phyloP scores from a whole-genome alignment of 2,888 invertebrate species.

The Stramonita haemastoma region DNA sequence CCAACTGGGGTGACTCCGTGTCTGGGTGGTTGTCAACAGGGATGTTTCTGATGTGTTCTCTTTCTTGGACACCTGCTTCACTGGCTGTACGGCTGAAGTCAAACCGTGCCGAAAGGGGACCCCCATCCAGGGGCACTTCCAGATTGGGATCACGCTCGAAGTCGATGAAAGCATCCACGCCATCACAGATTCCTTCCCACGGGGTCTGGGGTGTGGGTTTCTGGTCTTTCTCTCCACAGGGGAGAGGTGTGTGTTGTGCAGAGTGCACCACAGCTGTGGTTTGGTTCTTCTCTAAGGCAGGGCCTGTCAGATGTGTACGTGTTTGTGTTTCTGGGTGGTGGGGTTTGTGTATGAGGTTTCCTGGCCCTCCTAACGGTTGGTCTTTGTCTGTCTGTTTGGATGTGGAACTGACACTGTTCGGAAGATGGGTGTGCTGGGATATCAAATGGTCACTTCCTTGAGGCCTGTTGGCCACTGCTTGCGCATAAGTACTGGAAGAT shows the following conservation, averaged over 20 bases:
- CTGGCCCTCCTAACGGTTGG: not conserved
- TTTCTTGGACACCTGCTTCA: not conserved
- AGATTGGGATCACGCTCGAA: constrained; percentile 25
- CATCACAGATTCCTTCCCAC: not conserved
- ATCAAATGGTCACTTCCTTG: not conserved
- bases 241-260: not conserved
- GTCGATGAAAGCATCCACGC: constrained; percentile 22
- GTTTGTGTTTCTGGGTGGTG: not conserved
- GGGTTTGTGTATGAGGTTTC: not conserved
- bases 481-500: not conserved
- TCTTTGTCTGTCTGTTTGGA: not conserved
- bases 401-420: not conserved
- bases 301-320: not conserved
- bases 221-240: not conserved
- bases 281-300: not conserved
- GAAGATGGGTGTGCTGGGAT: not conserved
- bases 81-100: not conserved
- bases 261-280: not conserved
- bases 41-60: not conserved
- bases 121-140: constrained; percentile 4
- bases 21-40: too few relatives aligned
- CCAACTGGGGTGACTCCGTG: not conserved
- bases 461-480: not conserved
- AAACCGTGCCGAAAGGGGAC: not conserved
- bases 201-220: not conserved